phyloP scores from a whole-genome alignment of 2,888 invertebrate species.

The Odontomyia ornata region DNA sequence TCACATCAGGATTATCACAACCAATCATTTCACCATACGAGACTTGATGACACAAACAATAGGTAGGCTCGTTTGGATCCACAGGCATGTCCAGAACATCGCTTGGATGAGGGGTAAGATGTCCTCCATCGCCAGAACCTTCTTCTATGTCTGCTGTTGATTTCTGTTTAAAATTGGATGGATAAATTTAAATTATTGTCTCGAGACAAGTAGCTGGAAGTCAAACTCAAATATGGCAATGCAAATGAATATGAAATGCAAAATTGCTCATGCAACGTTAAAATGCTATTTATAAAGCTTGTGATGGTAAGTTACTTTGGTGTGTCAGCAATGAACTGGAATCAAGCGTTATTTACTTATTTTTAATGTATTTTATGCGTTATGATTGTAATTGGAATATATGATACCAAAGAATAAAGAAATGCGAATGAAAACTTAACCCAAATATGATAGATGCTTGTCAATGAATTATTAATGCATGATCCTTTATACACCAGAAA shows the following conservation, averaged over 20 bases:
- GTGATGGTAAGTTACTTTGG: too few relatives aligned
- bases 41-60: constrained; percentile 96
- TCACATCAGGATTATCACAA: constrained; percentile 84
- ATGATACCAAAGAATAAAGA: too few relatives aligned
- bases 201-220: neutral
- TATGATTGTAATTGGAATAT: too few relatives aligned
- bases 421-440: too few relatives aligned
- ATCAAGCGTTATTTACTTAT: too few relatives aligned
- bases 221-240: neutral
- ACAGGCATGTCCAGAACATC: constrained; percentile 92
- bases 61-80: constrained; percentile 98
- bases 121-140: constrained; percentile 67
- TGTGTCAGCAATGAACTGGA: too few relatives aligned
- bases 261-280: constrained; percentile 23
- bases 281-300: constrained; percentile 6
- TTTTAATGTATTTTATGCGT: too few relatives aligned
- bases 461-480: too few relatives aligned
- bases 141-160: constrained; percentile 64
- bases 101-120: constrained; percentile 74
- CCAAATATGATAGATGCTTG: too few relatives aligned
- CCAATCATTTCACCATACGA: constrained; percentile 96
- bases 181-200: neutral
- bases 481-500: too few relatives aligned
- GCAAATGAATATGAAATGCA: constrained; percentile 44
- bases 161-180: constrained; percentile 56